Base-by-base conservation (phyloP, 2,113 vertebrate genomes). In the Leucosticte australis region DNA sequence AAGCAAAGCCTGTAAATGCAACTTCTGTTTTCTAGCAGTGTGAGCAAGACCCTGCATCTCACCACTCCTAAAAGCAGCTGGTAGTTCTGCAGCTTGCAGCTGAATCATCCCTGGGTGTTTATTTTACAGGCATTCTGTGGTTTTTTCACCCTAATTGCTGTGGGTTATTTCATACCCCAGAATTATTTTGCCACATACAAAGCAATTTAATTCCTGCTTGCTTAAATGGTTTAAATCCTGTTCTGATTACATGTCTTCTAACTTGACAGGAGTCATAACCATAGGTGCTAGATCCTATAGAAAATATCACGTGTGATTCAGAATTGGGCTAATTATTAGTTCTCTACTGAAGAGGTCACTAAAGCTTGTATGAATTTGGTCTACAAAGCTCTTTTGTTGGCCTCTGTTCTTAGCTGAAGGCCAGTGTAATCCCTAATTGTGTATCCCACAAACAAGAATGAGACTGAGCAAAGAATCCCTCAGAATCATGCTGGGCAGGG, bases 301-400 rank as follows among this genome's bases (percentile, higher is more conserved):
- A 73, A 91, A 91, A 69, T 75, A 60, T 22, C 47, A 46, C 42
- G 15, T 57, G 37, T 30, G 28, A 74, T 79, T 89, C 56, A 82
- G 52, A 84, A 79, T 27, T 73, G 33, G 80, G 44, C 46, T 56
- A 64, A 77, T 70, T 2, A 3, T 71, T 75, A 41, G 10, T 1
- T 80, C 60, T 92, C 78, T 64, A 53, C 70, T 89, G 41, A 85
- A 82, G 49, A 64, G 44, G 28, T 87, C 69, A 53, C 63, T 84
- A 82, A 68, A 71, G 4, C 26, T 89, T 87, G 33, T 53, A 20
- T 1, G 13, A 79, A 13, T 65, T 68, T 84, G 28, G n/a, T 53
- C 35, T 83, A 83, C 86, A 88, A 93, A 77, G 59, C 52, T 87
- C 81, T 79, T 87, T 65, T 92, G 91, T 84, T 49, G 69, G 64